phyloP scores from a whole-genome alignment of 2,797 vertebrate species.

The Gila robusta region DNA sequence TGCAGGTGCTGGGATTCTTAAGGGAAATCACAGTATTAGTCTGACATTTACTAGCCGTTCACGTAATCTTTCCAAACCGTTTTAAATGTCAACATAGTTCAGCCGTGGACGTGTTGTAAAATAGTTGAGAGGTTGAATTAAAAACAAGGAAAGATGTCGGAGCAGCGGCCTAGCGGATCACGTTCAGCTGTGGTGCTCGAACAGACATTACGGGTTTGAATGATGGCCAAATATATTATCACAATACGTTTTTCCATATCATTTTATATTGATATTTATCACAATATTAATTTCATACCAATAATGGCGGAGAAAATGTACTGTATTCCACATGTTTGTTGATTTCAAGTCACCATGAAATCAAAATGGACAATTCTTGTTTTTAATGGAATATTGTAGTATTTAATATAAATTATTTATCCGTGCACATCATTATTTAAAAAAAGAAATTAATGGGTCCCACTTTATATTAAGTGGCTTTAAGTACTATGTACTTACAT shows the following conservation, averaged over 20 bases:
- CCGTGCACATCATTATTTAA: too few species aligned
- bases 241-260: not conserved
- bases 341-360: too few species aligned
- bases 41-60: constrained; percentile 42
- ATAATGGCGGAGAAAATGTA: not conserved
- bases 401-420: too few species aligned
- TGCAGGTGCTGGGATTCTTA: constrained; percentile 21
- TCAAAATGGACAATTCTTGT: too few species aligned
- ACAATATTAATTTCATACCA: not conserved
- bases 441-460: too few species aligned
- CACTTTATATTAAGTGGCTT: too few species aligned
- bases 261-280: not conserved
- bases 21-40: constrained; percentile 42
- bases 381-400: too few species aligned
- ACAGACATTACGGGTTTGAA: not conserved
- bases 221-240: not conserved
- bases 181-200: not conserved
- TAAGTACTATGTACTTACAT: too few species aligned
- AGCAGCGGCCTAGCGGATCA: not conserved
- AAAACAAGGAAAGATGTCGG: not conserved
- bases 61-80: constrained; percentile 24
- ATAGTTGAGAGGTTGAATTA: constrained; percentile 10
- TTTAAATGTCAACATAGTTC: constrained; percentile 42
- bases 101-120: constrained; percentile 8
- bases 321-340: not conserved